Conservation (phyloP, 2,113 vertebrate species). For the Scytalopus superciliaris region DNA sequence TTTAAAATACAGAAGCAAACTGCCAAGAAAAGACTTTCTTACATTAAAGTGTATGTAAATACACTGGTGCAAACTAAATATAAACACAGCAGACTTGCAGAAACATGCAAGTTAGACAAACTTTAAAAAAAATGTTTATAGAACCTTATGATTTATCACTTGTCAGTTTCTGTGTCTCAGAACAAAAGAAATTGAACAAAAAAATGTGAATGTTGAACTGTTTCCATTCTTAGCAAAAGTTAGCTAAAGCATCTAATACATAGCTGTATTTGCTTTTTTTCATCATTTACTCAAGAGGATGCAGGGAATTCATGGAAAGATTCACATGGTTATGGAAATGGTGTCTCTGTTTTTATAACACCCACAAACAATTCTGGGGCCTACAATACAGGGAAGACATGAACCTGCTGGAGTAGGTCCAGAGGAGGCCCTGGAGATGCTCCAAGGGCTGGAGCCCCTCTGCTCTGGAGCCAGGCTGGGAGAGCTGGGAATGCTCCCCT, state of each 20-base stretch:
- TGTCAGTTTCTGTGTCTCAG: background rate
- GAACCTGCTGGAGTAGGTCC: background rate
- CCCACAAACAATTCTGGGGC: background rate
- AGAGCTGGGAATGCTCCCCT: rapidly evolving
- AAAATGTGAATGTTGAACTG: background rate
- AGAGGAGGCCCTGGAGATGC: background rate
- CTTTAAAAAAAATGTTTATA: background rate
- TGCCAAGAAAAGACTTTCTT: background rate
- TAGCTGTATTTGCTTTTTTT: background rate
- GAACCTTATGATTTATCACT: background rate
- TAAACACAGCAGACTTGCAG: background rate
- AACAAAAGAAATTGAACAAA: background rate
- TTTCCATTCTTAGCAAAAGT: background rate
- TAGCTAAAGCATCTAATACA: background rate
- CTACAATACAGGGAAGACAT: too few relatives aligned
- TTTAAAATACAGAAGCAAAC: background rate
- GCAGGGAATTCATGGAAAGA: background rate
- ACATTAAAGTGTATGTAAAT: background rate
- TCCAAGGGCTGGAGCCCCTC: background rate
- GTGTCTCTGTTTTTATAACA: background rate
- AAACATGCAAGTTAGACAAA: background rate
- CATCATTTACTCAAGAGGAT: background rate
- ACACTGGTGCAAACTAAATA: background rate
- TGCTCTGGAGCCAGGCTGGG: background rate
- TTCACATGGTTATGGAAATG: background rate